Conservation (phyloP, 2,888 invertebrate species). For the Anoncus sp. region DNA sequence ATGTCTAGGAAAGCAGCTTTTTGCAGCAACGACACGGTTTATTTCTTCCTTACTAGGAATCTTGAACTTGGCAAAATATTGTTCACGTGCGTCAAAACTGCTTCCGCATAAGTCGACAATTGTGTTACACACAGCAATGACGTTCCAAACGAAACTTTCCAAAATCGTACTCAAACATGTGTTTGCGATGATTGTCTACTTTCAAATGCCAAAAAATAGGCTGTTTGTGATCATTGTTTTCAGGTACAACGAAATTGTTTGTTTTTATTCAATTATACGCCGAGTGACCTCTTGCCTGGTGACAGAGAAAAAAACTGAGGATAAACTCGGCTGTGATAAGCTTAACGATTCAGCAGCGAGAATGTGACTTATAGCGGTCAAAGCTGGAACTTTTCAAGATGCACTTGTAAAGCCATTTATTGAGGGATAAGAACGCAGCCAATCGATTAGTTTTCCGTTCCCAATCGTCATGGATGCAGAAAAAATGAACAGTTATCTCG, state of each 20-base stretch:
- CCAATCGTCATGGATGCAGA: not conserved
- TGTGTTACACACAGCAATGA: too few species aligned
- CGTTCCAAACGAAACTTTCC: too few species aligned
- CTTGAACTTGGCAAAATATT: too few species aligned
- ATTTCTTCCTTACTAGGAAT: not conserved
- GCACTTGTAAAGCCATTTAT: not conserved
- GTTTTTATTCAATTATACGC: too few species aligned
- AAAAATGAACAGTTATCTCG: constrained; percentile 4
- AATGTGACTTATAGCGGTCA: not conserved
- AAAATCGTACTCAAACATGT: too few species aligned
- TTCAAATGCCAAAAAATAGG: too few species aligned
- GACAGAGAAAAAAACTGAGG: too few species aligned
- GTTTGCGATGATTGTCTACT: too few species aligned
- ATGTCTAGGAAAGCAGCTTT: constrained; percentile 25
- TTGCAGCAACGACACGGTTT: not conserved
- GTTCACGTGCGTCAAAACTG: not conserved
- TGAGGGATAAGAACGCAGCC: not conserved
- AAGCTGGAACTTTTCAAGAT: not conserved
- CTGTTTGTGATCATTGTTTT: too few species aligned
- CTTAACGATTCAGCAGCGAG: not conserved
- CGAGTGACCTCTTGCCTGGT: too few species aligned
- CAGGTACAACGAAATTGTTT: too few species aligned
- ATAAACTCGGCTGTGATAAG: too few species aligned
- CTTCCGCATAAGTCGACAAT: not conserved
- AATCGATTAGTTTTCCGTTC: not conserved